Conservation (phyloP, 1,140 invertebrate species). For the Sweltsa coloradensis region DNA sequence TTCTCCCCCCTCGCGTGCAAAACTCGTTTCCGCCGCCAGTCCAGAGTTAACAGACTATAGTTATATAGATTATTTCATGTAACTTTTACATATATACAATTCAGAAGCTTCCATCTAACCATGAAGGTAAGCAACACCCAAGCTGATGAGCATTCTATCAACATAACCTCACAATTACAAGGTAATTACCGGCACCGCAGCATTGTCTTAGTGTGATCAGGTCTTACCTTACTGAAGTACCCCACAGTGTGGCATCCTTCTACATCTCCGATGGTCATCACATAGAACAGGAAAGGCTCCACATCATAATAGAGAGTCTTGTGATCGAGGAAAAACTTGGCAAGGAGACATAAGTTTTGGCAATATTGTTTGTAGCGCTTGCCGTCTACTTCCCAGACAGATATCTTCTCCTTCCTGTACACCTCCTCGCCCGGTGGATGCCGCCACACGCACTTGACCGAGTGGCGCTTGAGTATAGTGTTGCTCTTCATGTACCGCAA, state of each 20-base stretch:
- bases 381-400: conserved; percentile 96
- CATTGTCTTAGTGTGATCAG: no score
- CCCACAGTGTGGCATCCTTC: conserved; percentile 94
- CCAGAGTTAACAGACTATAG: no score
- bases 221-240: conserved; percentile 95
- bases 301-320: conserved; percentile 96
- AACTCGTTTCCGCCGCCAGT: no score
- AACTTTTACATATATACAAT: no score
- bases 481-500: conserved; percentile 87
- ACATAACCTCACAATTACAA: no score
- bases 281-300: conserved; percentile 95
- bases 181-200: no score
- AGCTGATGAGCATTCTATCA: no score
- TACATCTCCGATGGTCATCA: conserved; percentile 86
- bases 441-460: conserved; percentile 81
- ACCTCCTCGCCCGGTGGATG: conserved; percentile 93
- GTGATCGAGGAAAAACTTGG: conserved; percentile 95
- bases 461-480: conserved; percentile 72
- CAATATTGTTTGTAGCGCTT: conserved; percentile 94
- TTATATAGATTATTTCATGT: no score
- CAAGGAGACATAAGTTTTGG: conserved; percentile 93
- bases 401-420: conserved; percentile 83
- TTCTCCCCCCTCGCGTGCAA: no score
- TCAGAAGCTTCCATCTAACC: no score
- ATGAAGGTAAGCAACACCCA: no score